These are phyloP conservation scores for Columba livia DNA, from an alignment of 2,113 vertebrate genomes.

Conservation along the genomic window DNA sequence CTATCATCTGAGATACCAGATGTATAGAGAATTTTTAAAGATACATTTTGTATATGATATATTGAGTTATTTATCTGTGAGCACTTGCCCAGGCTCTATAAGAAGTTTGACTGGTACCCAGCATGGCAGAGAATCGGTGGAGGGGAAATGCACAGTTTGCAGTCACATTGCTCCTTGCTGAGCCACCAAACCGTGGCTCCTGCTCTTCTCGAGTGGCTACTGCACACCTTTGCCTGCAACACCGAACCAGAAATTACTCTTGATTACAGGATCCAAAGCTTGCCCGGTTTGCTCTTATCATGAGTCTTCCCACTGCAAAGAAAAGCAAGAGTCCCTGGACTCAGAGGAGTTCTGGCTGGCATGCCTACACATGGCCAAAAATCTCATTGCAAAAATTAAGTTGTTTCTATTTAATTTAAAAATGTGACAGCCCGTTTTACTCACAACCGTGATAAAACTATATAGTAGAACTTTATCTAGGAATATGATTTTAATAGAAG, in stretches of 20 bases:
- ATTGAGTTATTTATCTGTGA: neutral
- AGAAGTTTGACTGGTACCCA: neutral
- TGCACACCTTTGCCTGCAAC: too few species aligned
- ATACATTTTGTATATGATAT: rapidly evolving
- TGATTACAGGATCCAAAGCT: neutral
- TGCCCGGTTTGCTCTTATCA: neutral
- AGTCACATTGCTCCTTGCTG: neutral
- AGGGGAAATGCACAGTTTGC: too few species aligned
- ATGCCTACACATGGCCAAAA: neutral
- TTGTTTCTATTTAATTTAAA: neutral
- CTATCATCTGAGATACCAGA: neutral
- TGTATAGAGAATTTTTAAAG: neutral
- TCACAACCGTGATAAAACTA: neutral
- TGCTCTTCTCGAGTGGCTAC: neutral
- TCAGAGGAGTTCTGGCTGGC: neutral
- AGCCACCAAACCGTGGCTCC: neutral
- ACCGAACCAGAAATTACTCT: neutral
- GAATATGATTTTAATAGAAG: neutral
- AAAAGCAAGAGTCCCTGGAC: neutral
- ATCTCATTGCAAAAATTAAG: neutral
- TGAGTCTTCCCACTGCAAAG: neutral
- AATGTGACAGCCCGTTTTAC: neutral
- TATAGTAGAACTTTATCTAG: neutral
- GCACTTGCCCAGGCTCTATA: neutral
- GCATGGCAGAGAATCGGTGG: neutral